Percentiles rank a stretch among this genome's conserved stretches.
phyloP scores from a whole-genome alignment of 1,140 invertebrate species.

The Drosophila sechellia region DNA sequence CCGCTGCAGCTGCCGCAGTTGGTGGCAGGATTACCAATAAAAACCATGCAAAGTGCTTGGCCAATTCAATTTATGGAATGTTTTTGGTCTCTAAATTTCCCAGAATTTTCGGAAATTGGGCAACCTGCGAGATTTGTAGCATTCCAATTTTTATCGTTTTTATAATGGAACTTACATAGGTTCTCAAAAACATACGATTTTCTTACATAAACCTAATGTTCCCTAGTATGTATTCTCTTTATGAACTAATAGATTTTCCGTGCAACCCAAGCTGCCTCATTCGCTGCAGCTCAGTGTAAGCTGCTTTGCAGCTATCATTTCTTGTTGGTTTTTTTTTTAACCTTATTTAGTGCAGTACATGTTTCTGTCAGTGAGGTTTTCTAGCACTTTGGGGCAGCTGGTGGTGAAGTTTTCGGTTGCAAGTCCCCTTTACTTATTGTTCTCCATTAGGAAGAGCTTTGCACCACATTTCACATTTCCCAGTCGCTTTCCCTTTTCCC shows the following conservation, averaged over 20 bases:
- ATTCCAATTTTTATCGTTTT: constrained; percentile 1
- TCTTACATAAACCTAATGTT: too few species aligned
- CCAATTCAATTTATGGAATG: constrained; percentile 25
- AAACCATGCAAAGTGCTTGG: constrained; percentile 16
- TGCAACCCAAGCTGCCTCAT: constrained; percentile 36
- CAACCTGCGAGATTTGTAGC: not conserved
- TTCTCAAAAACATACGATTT: too few species aligned
- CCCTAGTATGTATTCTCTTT: not conserved
- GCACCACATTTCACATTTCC: not conserved
- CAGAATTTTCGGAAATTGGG: constrained; percentile 17
- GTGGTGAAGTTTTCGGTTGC: constrained; percentile 14
- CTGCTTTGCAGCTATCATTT: constrained; percentile 28
- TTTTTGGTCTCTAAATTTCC: constrained; percentile 3
- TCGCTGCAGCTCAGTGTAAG: constrained; percentile 37
- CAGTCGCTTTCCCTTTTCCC: not conserved
- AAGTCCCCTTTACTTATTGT: constrained; percentile 41
- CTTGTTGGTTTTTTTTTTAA: not conserved
- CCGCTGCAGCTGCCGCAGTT: constrained; percentile 17
- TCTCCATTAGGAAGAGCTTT: constrained; percentile 43
- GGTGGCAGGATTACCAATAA: constrained; percentile 37
- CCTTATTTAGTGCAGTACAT: constrained; percentile 42
- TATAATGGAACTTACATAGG: not conserved
- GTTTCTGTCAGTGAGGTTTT: constrained; percentile 41
- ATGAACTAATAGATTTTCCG: constrained; percentile 22
- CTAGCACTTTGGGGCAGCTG: constrained; percentile 32